Percentiles rank a stretch among this genome's conserved stretches.
These are phyloP conservation scores for Ochotona curzoniae DNA, from an alignment of 2,113 vertebrate species.

Conservation along the genomic window DNA sequence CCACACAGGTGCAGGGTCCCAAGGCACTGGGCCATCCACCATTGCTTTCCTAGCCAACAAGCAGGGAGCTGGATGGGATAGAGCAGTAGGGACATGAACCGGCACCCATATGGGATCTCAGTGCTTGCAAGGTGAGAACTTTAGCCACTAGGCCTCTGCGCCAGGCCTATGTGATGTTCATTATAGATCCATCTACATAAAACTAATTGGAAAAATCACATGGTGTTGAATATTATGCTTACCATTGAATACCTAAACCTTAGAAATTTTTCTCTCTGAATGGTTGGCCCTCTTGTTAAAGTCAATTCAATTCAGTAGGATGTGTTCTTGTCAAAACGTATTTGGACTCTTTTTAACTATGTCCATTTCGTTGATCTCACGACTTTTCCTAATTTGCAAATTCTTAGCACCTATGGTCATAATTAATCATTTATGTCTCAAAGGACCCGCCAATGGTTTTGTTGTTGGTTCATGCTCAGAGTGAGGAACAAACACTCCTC, in stretches of 20 bases:
- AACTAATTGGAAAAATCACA: not conserved
- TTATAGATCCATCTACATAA: not conserved
- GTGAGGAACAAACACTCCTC: not conserved
- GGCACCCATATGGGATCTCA: no score
- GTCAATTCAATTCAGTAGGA: not conserved
- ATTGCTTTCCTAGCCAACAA: no score
- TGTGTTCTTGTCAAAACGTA: not conserved
- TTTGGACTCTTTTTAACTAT: not conserved
- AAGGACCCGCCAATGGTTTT: not conserved
- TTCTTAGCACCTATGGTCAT: not conserved
- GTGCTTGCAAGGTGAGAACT: no score
- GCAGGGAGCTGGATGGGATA: no score
- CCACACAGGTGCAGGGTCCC: no score
- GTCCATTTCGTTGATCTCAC: not conserved
- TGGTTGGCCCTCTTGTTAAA: not conserved
- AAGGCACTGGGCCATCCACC: no score
- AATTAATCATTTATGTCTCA: slow-evolving; percentile 14
- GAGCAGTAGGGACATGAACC: no score
- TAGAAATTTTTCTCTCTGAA: not conserved
- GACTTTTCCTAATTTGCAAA: slow-evolving; percentile 26
- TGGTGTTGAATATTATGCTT: not conserved
- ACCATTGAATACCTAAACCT: slow-evolving; percentile 18
- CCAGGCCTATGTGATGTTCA: not conserved
- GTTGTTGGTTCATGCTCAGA: not conserved
- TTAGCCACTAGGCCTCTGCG: no score